A percentile compares a stretch with the other conserved stretches of the same genome.
Conservation (phyloP, 2,888 invertebrate genomes). For the Cabera pusaria region DNA sequence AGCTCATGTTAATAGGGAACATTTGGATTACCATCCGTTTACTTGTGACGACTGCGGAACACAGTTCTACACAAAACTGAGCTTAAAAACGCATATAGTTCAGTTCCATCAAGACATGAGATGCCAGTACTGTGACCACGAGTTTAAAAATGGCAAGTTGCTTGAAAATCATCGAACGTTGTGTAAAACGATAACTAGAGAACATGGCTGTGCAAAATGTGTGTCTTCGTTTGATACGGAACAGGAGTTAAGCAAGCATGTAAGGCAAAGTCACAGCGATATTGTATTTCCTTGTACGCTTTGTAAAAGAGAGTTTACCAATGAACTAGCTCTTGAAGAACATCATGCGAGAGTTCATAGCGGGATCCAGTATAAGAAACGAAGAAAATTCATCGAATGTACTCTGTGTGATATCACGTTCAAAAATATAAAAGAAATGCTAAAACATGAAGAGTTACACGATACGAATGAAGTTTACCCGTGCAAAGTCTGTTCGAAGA, state of each 20-base stretch:
- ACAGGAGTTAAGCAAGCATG: slow-evolving; percentile 42
- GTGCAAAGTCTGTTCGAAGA: slow-evolving; percentile 47
- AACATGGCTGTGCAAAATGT: slow-evolving; percentile 42
- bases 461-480: slow-evolving; percentile 40
- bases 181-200: slow-evolving; percentile 41
- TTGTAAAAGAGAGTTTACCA: slow-evolving; percentile 48
- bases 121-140: slow-evolving; percentile 52
- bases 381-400: slow-evolving; percentile 51
- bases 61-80: slow-evolving; percentile 55
- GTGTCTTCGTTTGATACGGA: slow-evolving; percentile 46
- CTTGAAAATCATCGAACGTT: slow-evolving; percentile 40
- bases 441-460: slow-evolving; percentile 46
- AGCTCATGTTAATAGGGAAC: slow-evolving; percentile 54
- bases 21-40: slow-evolving; percentile 56
- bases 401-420: slow-evolving; percentile 50
- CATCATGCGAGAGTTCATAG: slow-evolving; percentile 50
- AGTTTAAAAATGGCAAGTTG: slow-evolving; percentile 38
- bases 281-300: slow-evolving; percentile 44
- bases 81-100: slow-evolving; percentile 48
- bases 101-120: slow-evolving; percentile 48
- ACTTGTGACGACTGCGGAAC: slow-evolving; percentile 51
- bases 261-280: slow-evolving; percentile 41
- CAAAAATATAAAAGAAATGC: slow-evolving; percentile 44
- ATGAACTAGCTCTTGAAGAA: slow-evolving; percentile 40
- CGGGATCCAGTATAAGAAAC: slow-evolving; percentile 50